Evolutionary conservation across 2,113 vertebrate species (phyloP).

Genomic region (Microcebus jonahi): DNA sequence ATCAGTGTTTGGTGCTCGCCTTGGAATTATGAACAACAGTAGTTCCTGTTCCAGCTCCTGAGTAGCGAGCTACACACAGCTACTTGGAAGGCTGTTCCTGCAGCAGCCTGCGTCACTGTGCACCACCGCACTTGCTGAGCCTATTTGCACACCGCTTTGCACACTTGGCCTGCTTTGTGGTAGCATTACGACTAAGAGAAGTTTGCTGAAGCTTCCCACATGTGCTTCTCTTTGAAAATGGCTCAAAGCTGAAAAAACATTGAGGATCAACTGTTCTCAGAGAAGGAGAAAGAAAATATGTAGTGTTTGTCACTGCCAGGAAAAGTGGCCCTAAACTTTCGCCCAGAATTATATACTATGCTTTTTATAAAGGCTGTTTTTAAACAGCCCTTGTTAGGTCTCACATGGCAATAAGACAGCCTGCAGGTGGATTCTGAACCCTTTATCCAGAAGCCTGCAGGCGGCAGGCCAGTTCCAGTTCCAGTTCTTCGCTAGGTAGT

Average conservation of each 20-base stretch:
- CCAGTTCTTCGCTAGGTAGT: background rate
- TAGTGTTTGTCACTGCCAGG: background rate
- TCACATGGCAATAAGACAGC: background rate
- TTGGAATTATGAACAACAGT: background rate
- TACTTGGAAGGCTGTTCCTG: too few species aligned
- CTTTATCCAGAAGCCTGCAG: background rate
- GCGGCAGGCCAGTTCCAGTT: background rate
- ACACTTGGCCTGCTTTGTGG: background rate
- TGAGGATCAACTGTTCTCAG: background rate
- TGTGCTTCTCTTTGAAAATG: background rate
- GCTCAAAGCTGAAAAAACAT: constrained; percentile 24
- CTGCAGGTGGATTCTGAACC: background rate
- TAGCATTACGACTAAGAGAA: background rate
- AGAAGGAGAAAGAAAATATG: constrained; percentile 42
- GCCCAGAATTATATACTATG: background rate
- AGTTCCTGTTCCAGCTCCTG: fast-evolving
- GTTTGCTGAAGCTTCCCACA: background rate
- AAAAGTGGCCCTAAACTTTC: background rate
- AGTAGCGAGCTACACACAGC: fast-evolving
- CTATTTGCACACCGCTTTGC: background rate
- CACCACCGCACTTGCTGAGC: fast-evolving
- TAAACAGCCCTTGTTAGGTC: background rate
- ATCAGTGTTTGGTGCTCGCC: fast-evolving
- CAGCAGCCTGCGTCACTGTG: background rate
- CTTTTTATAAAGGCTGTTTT: background rate